Percentiles rank a stretch among this genome's conserved stretches.
Evolutionary conservation across 2,113 vertebrate species (phyloP).

Genomic region (Ammospiza nelsoni): DNA sequence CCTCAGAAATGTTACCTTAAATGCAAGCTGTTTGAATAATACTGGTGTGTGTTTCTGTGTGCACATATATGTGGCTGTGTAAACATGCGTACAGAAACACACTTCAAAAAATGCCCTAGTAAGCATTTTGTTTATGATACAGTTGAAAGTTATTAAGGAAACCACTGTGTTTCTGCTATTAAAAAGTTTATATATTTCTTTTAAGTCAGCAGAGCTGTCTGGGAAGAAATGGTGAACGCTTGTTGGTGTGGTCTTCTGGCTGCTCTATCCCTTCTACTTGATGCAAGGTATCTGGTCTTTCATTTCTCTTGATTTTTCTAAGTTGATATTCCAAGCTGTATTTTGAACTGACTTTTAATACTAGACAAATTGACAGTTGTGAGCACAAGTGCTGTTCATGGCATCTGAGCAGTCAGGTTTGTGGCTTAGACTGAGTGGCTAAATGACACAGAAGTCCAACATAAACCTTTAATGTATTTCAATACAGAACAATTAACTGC

Average conservation of each 20-base stretch:
- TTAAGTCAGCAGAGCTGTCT: conserved; percentile 89
- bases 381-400: not conserved
- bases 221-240: conserved; percentile 98
- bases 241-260: conserved; percentile 98
- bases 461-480: not conserved
- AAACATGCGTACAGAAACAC: not conserved
- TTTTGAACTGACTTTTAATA: not conserved
- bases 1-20: not conserved
- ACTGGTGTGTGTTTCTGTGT: not conserved
- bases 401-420: not conserved
- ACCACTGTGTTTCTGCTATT: not conserved
- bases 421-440: not conserved
- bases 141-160: not conserved
- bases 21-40: not conserved
- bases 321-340: not conserved
- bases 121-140: not conserved
- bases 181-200: conserved; percentile 7
- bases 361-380: accelerated
- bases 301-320: not conserved
- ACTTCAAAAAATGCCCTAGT: not conserved
- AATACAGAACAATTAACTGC: not conserved
- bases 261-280: conserved; percentile 93
- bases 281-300: conserved; percentile 87
- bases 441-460: not conserved
- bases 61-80: not conserved